Evolutionary conservation across 2,888 invertebrate species (phyloP).

Genomic region (Nemapogon koenigi): DNA sequence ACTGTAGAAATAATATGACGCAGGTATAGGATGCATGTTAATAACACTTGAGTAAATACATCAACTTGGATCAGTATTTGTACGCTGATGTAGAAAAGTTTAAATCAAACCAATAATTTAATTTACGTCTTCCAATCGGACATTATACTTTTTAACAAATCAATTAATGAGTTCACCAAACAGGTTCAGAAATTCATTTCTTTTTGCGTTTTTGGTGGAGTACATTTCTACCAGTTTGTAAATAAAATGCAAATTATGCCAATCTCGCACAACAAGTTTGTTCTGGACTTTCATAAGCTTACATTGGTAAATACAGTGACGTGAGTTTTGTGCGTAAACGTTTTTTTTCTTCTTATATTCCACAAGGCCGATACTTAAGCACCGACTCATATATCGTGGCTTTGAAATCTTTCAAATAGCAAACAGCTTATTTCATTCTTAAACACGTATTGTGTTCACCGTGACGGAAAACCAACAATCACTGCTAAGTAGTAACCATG

Average conservation of each 20-base stretch:
- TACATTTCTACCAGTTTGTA: conserved; percentile 39
- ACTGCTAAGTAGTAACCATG: too few species aligned
- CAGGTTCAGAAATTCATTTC: conserved; percentile 35
- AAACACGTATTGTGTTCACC: too few species aligned
- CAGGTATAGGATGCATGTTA: too few species aligned
- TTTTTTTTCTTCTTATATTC: conserved; percentile 7
- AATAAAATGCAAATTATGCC: conserved; percentile 42
- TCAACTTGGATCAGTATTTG: too few species aligned
- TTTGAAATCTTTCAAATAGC: too few species aligned
- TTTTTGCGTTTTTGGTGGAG: conserved; percentile 32
- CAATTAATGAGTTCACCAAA: conserved; percentile 1
- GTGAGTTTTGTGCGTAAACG: conserved; percentile 4
- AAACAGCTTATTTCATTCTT: too few species aligned
- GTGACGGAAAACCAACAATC: too few species aligned
- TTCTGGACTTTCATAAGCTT: too few species aligned
- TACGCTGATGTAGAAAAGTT: too few species aligned
- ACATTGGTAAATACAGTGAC: too few species aligned
- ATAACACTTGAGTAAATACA: background rate
- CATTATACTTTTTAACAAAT: background rate
- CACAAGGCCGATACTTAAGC: conserved; percentile 7
- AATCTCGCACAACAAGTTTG: background rate
- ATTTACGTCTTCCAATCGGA: background rate
- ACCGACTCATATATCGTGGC: conserved; percentile 6
- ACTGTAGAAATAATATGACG: too few species aligned
- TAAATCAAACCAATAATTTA: background rate